Conservation (phyloP, 2,797 vertebrate genomes). For the Prunella strophiata region DNA sequence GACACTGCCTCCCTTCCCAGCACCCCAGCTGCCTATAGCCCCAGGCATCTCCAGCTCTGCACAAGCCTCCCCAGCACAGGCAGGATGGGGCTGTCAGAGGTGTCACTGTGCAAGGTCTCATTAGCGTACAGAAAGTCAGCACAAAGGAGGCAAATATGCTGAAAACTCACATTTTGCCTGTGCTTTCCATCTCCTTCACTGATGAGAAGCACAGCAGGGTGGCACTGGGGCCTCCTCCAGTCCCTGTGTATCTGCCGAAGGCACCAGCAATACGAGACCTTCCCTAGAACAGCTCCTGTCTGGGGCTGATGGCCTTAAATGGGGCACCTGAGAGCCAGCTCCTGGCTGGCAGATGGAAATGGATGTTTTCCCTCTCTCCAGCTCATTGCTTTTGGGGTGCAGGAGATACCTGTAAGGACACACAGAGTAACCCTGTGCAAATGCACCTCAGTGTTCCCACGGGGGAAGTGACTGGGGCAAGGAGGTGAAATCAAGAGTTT, state of each 20-base stretch:
- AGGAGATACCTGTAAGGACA: neutral
- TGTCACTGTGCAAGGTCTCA: neutral
- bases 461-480: neutral
- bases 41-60: neutral
- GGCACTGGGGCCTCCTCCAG: neutral
- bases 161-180: neutral
- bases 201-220: neutral
- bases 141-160: neutral
- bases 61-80: neutral
- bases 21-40: neutral
- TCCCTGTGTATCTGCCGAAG: neutral
- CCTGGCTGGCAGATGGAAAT: neutral
- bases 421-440: neutral
- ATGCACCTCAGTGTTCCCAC: rapidly evolving
- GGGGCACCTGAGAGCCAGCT: neutral
- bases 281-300: neutral
- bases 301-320: neutral
- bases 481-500: neutral
- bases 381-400: rapidly evolving
- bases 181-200: neutral
- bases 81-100: neutral
- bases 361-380: neutral
- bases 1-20: neutral
- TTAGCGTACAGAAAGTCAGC: neutral
- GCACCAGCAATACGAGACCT: neutral